Percentiles rank a stretch among this genome's conserved stretches.
Evolutionary conservation across 2,797 vertebrate genomes (phyloP).

Genomic region (Danio aesculapii): DNA sequence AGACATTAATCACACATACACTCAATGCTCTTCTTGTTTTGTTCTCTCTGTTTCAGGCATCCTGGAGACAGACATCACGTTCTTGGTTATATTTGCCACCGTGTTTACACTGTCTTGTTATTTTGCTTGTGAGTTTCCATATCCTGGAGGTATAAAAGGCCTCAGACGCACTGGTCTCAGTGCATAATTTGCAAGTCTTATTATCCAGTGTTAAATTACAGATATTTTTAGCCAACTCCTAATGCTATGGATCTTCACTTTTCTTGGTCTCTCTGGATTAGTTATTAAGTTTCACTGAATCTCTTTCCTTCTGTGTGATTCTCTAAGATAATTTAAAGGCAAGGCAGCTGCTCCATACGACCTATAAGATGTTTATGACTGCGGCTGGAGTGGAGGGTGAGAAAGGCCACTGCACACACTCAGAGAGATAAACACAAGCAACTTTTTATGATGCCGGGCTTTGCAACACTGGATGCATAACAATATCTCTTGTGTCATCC

Average conservation of each 20-base stretch:
- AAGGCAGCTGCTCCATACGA: conserved; percentile 92
- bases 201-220: conserved; percentile 21
- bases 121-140: conserved; percentile 88
- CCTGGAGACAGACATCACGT: conserved; percentile 93
- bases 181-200: conserved; percentile 35
- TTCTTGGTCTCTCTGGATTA: background rate
- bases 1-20: background rate
- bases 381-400: conserved; percentile 93
- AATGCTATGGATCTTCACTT: background rate
- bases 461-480: conserved; percentile 17
- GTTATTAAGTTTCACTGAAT: background rate
- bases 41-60: conserved; percentile 79
- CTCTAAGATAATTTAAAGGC: conserved; percentile 85
- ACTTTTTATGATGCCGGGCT: conserved; percentile 5
- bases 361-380: conserved; percentile 97
- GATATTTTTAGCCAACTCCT: conserved; percentile 19
- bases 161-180: background rate
- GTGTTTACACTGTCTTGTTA: conserved; percentile 92
- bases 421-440: conserved; percentile 25
- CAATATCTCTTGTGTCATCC: conserved; percentile 24
- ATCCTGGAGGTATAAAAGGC: conserved; percentile 13
- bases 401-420: conserved; percentile 58
- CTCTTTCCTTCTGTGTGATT: conserved; percentile 34
- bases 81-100: conserved; percentile 88
- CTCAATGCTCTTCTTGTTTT: background rate